Conservation (phyloP, 1,140 invertebrate species). For the Drosophila melanica region DNA sequence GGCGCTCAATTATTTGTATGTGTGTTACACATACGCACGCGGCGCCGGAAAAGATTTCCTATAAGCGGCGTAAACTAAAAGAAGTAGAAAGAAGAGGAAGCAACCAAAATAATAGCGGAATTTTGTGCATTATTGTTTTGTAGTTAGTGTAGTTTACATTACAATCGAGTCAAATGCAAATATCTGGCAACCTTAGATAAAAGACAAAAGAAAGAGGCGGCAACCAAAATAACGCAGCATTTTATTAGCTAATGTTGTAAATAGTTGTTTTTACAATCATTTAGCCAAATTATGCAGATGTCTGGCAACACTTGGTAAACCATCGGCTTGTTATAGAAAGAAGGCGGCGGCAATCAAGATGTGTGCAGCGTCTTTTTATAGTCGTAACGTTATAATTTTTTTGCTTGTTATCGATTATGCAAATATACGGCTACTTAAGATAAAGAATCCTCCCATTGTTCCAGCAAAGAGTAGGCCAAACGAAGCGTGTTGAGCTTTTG, state of each 20-base stretch:
- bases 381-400: slow-evolving; percentile 6
- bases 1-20: slow-evolving; percentile 15
- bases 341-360: neutral
- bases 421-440: slow-evolving; percentile 9
- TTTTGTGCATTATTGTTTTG: neutral
- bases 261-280: slow-evolving; percentile 10
- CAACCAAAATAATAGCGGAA: neutral
- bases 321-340: neutral
- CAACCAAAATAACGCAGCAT: neutral
- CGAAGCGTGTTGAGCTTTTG: slow-evolving; percentile 15
- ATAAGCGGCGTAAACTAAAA: slow-evolving; percentile 33
- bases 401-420: slow-evolving; percentile 17
- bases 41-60: slow-evolving; percentile 49
- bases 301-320: slow-evolving; percentile 1
- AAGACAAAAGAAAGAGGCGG: neutral
- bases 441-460: neutral
- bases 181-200: neutral
- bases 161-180: neutral
- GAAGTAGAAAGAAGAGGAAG: slow-evolving; percentile 6
- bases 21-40: slow-evolving; percentile 50
- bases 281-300: neutral
- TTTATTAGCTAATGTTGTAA: neutral
- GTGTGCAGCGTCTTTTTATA: neutral
- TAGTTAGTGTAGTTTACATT: slow-evolving; percentile 11
- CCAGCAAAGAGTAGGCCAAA: slow-evolving; percentile 15